phyloP scores from a whole-genome alignment of 1,140 invertebrate species.

The Scaptodrosophila lebanonensis region DNA sequence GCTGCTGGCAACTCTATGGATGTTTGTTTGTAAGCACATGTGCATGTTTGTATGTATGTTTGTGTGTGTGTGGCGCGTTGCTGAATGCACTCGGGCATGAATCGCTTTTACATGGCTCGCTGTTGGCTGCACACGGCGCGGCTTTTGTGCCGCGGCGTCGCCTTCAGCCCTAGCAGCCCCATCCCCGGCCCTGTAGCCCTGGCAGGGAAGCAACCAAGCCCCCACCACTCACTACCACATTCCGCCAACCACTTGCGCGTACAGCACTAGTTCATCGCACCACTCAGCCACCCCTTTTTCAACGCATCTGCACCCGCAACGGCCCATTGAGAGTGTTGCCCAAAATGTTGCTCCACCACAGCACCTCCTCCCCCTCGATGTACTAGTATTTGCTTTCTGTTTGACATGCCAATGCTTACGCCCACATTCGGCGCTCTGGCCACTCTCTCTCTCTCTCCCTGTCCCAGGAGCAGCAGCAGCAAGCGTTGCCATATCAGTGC shows the following conservation, averaged over 20 bases:
- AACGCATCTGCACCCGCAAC: too few species aligned
- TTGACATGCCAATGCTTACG: slow-evolving; percentile 1
- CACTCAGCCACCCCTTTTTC: slow-evolving; percentile 11
- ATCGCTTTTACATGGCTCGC: slow-evolving; percentile 64
- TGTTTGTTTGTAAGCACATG: neutral
- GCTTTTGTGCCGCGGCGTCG: slow-evolving; percentile 46
- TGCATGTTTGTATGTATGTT: neutral
- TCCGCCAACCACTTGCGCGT: too few species aligned
- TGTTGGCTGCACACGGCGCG: too few species aligned
- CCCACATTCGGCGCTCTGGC: too few species aligned
- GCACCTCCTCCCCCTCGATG: neutral
- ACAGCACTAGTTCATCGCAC: neutral
- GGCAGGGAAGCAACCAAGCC: too few species aligned
- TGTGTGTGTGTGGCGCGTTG: neutral
- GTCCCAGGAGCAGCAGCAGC: too few species aligned
- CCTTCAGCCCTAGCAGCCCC: neutral
- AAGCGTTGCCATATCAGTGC: slow-evolving; percentile 60
- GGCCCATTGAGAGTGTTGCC: slow-evolving; percentile 10
- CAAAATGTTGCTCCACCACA: slow-evolving; percentile 13
- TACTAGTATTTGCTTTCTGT: slow-evolving; percentile 2
- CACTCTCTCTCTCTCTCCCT: too few species aligned
- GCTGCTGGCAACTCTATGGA: neutral
- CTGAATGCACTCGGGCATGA: slow-evolving; percentile 63
- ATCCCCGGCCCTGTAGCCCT: neutral
- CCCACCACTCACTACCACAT: neutral